Percentiles rank a stretch among this genome's conserved stretches.
These are phyloP conservation scores for Drosophila quinaria DNA, from an alignment of 2,888 invertebrate species.

Conservation along the genomic window DNA sequence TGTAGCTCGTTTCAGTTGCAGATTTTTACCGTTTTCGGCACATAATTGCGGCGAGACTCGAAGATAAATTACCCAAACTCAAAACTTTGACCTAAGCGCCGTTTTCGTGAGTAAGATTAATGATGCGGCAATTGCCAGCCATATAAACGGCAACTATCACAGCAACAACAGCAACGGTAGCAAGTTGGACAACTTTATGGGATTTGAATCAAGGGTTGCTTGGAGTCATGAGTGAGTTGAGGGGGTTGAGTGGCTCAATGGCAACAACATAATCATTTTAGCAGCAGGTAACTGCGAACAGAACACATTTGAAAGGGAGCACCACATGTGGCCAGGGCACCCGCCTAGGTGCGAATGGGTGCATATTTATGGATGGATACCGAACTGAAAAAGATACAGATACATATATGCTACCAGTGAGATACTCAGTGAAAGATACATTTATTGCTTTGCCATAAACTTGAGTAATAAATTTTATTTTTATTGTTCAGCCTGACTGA, in stretches of 20 bases:
- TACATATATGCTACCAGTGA: constrained; percentile 9
- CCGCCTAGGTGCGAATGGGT: constrained; percentile 74
- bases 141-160: constrained; percentile 71
- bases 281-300: constrained; percentile 38
- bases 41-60: constrained; percentile 78
- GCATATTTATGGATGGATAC: constrained; percentile 74
- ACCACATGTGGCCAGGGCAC: constrained; percentile 57
- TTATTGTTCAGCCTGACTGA: constrained; percentile 71
- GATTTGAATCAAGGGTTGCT: no score
- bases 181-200: constrained; percentile 71
- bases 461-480: constrained; percentile 80
- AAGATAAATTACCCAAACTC: constrained; percentile 81
- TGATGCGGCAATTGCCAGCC: constrained; percentile 73
- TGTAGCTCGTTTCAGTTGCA: constrained; percentile 22
- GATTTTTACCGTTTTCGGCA: constrained; percentile 61
- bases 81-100: constrained; percentile 82
- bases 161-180: constrained; percentile 35
- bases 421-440: constrained; percentile 70
- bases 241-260: no score
- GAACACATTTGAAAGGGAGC: constrained; percentile 23
- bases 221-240: no score
- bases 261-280: no score
- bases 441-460: constrained; percentile 80
- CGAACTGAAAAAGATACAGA: constrained; percentile 5
- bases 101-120: constrained; percentile 82